Conservation (phyloP, 2,888 invertebrate genomes). For the Pharmacophagus antenor region DNA sequence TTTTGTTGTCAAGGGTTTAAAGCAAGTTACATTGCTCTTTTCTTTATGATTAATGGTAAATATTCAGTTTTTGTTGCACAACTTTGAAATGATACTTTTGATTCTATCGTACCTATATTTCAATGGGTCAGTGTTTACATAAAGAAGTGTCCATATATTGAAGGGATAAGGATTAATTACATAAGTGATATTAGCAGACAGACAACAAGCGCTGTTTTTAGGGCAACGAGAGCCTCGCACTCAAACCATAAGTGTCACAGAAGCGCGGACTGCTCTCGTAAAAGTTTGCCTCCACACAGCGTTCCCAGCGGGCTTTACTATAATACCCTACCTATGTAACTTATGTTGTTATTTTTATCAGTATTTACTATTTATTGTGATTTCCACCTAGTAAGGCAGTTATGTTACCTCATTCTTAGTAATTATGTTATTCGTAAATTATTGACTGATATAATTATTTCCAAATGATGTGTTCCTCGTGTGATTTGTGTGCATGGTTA, state of each 20-base stretch:
- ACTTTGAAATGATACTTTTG: not conserved
- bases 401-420: constrained; percentile 71
- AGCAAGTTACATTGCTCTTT: constrained; percentile 65
- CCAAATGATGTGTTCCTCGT: constrained; percentile 75
- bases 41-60: not conserved
- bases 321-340: constrained; percentile 36
- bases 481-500: constrained; percentile 68
- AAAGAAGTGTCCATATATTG: not conserved
- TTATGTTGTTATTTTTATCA: constrained; percentile 67
- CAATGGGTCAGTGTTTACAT: too few species aligned
- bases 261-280: constrained; percentile 48
- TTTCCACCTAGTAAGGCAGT: constrained; percentile 73
- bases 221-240: not conserved
- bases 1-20: constrained; percentile 67
- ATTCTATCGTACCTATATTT: too few species aligned
- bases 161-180: not conserved
- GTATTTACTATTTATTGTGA: constrained; percentile 74
- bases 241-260: constrained; percentile 7
- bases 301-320: constrained; percentile 53
- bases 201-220: not conserved
- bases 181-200: not conserved
- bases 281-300: constrained; percentile 74
- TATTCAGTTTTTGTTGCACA: not conserved
- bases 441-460: constrained; percentile 78
- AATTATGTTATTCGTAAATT: constrained; percentile 66